phyloP scores from a whole-genome alignment of 1,140 invertebrate genomes.

The Cecropterus lyciades region DNA sequence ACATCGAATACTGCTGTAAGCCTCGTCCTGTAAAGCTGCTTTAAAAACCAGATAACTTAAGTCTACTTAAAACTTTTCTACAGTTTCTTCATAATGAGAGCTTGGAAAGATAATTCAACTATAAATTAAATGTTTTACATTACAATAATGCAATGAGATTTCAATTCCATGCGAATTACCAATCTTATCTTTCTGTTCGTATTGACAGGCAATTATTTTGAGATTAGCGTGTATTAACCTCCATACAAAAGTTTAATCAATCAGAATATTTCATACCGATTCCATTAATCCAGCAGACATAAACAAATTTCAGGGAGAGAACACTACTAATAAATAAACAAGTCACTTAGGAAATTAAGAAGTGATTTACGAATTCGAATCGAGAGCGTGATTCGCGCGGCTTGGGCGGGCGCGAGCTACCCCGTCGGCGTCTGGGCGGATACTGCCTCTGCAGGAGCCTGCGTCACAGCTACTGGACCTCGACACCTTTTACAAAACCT shows the following conservation, averaged over 20 bases:
- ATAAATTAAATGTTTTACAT: neutral
- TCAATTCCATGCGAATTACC: conserved; percentile 5
- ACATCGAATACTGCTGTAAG: neutral
- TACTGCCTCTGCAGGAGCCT: conserved; percentile 74
- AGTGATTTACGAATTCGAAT: conserved; percentile 14
- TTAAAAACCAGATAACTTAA: conserved; percentile 11
- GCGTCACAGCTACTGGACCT: conserved; percentile 71
- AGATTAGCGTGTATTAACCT: conserved; percentile 18
- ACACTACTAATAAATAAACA: neutral
- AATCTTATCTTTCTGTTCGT: neutral
- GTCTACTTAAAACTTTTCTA: neutral
- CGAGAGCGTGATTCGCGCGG: conserved; percentile 2
- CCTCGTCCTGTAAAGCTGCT: conserved; percentile 1
- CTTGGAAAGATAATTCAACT: neutral
- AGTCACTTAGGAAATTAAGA: conserved; percentile 7
- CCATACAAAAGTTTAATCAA: conserved; percentile 5
- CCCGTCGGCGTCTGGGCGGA: conserved; percentile 54
- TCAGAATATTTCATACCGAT: conserved; percentile 26
- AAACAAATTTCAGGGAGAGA: neutral
- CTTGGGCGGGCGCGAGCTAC: conserved; percentile 46
- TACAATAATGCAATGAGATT: neutral
- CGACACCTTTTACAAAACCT: conserved; percentile 74
- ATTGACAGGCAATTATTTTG: conserved; percentile 27
- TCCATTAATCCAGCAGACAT: conserved; percentile 5
- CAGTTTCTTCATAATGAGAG: conserved; percentile 11